Conservation (phyloP, 2,888 invertebrate genomes). For the Timema cristinae region DNA sequence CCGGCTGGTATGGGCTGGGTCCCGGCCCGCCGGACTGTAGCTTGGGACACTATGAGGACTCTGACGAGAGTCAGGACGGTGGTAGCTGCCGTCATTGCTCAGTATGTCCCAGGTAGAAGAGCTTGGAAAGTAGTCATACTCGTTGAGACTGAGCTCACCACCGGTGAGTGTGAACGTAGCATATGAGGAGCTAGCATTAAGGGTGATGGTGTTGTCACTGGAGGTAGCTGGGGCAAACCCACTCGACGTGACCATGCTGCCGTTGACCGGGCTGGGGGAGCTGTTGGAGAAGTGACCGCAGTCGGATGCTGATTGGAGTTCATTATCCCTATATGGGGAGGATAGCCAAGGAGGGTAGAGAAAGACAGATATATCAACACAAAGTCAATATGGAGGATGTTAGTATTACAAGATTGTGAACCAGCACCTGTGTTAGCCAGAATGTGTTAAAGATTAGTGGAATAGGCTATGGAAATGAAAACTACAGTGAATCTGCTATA, state of each 20-base stretch:
- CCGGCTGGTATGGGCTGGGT: slow-evolving; percentile 43
- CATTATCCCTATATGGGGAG: too few relatives aligned
- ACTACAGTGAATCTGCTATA: too few relatives aligned
- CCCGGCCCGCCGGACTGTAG: slow-evolving; percentile 47
- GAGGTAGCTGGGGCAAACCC: slow-evolving; percentile 37
- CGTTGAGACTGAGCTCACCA: slow-evolving; percentile 53
- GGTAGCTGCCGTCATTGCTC: slow-evolving; percentile 32
- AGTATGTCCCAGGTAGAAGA: slow-evolving; percentile 56
- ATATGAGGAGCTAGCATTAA: slow-evolving; percentile 21
- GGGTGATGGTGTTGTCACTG: slow-evolving; percentile 24
- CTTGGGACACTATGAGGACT: slow-evolving; percentile 52
- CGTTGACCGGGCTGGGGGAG: slow-evolving; percentile 37
- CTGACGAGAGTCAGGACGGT: slow-evolving; percentile 59
- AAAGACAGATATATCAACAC: too few relatives aligned
- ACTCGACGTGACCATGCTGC: slow-evolving; percentile 41
- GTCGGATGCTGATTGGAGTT: slow-evolving; percentile 36
- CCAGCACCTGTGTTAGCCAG: too few relatives aligned
- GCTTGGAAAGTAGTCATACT: slow-evolving; percentile 59
- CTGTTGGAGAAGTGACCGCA: slow-evolving; percentile 46
- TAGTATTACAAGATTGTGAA: too few relatives aligned
- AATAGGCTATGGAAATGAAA: too few relatives aligned
- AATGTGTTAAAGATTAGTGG: too few relatives aligned
- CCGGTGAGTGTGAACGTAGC: slow-evolving; percentile 38
- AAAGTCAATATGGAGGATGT: too few relatives aligned
- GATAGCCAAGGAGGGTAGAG: too few relatives aligned